A percentile compares a stretch with the other conserved stretches of the same genome.
These are phyloP conservation scores for Bruchidius siliquastri DNA, from an alignment of 2,888 invertebrate species.

Conservation along the genomic window DNA sequence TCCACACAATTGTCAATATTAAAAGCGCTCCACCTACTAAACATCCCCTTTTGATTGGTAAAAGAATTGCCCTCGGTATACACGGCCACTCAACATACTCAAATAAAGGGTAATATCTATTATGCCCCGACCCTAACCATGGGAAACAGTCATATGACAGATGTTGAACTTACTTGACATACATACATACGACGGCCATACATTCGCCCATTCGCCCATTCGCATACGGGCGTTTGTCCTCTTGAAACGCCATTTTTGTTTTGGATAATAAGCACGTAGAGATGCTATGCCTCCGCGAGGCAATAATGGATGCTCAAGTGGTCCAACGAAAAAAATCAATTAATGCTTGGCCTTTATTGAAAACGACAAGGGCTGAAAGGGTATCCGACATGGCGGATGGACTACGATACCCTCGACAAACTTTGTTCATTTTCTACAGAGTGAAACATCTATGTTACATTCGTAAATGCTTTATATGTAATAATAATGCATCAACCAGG, in stretches of 20 bases:
- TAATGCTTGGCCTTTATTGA: background rate
- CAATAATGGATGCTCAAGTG: slow-evolving; percentile 15
- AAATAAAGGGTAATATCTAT: slow-evolving; percentile 37
- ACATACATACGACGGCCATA: slow-evolving; percentile 25
- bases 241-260: slow-evolving; percentile 26
- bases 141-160: slow-evolving; percentile 38
- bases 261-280: slow-evolving; percentile 16
- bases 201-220: no score
- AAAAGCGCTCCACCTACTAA: slow-evolving; percentile 32
- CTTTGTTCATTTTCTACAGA: background rate
- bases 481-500: no score
- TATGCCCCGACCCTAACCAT: slow-evolving; percentile 31
- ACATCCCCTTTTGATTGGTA: slow-evolving; percentile 36
- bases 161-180: slow-evolving; percentile 36
- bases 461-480: no score
- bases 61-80: slow-evolving; percentile 32
- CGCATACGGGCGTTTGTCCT: slow-evolving; percentile 19
- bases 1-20: slow-evolving; percentile 21
- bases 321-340: slow-evolving; percentile 9
- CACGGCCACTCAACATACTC: slow-evolving; percentile 30
- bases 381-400: background rate
- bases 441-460: background rate
- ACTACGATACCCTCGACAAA: background rate
- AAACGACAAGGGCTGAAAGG: background rate
- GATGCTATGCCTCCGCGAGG: slow-evolving; percentile 10